phyloP scores from a whole-genome alignment of 2,888 invertebrate species.

The Polymixis flavicincta region DNA sequence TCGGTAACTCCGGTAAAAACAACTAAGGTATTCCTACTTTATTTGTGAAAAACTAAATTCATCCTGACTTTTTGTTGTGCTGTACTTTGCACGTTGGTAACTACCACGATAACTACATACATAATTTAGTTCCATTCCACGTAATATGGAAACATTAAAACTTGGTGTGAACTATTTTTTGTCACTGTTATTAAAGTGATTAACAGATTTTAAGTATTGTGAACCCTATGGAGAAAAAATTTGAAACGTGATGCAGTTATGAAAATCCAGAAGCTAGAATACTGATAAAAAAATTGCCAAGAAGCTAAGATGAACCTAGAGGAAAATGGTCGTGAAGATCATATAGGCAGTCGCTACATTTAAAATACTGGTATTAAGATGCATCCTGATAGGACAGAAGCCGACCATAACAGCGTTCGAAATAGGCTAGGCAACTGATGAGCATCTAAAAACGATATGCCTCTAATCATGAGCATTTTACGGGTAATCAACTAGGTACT shows the following conservation, averaged over 20 bases:
- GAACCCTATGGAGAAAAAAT: background rate
- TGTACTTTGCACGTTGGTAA: background rate
- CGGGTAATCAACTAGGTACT: no score
- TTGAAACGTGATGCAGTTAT: background rate
- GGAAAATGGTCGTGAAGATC: no score
- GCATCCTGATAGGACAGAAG: no score
- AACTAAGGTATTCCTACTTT: background rate
- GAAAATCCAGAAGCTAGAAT: background rate
- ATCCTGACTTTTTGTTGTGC: background rate
- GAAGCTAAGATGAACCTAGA: no score
- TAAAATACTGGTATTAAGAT: no score
- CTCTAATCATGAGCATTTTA: background rate
- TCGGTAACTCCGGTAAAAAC: background rate
- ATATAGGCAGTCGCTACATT: no score
- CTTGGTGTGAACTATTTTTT: background rate
- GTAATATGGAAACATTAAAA: conserved; percentile 4
- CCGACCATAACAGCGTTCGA: no score
- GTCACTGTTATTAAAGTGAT: background rate
- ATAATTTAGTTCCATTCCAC: conserved; percentile 4
- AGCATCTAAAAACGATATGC: background rate
- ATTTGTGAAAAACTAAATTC: background rate
- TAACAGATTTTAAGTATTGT: background rate
- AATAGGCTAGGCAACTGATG: no score
- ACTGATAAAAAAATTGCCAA: background rate
- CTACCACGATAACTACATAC: no score